Evolutionary conservation across 2,888 invertebrate genomes (phyloP), one percentile per base, ranked within the genome.

Genomic region (Tipula helvola): DNA sequence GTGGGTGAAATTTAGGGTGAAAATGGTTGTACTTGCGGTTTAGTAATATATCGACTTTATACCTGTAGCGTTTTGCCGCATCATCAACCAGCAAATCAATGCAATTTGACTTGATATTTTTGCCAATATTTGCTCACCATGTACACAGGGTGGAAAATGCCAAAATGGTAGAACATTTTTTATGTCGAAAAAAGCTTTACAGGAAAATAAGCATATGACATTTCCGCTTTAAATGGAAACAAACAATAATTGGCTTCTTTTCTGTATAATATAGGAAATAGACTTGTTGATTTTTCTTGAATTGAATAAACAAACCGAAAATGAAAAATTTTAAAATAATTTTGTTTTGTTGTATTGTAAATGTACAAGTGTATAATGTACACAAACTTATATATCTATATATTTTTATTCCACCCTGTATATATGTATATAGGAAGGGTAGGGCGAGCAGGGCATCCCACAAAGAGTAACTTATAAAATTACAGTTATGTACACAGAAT

Each of bases 141-240:
- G 39, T 39, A 18, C 16, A 28, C 28, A 28, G 57, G 57, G 18
- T 57, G 57, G 7, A 57, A 57, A 57, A 16, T 5, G 12, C 18
- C 28, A 71, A 71, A 18, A 71, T 71, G 12, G 18, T 10, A 71
- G 71, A 28, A 71, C 28, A 28, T 71, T 71, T 71, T 16, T 28
- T 28, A 2, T 28, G 2, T n/a, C 1, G 28, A 16, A 57, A 57
- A 39, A 71, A 28, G 28, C 71, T 71, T 28, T 71, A 28, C 71
- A 71, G 71, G 71, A 71, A 71, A 71, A 71, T 71, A 71, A 71
- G 71, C 71, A 71, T 71, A 71, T 71, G 71, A 71, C 71, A 71
- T 71, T 71, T 71, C 71, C 71, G 71, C 28, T 28, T 28, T 28
- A 71, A 71, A 28, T 71, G 71, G 71, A 18, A 71, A 71, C 71